Evolutionary conservation across 2,113 vertebrate genomes (phyloP).

Genomic region (Willisornis vidua): DNA sequence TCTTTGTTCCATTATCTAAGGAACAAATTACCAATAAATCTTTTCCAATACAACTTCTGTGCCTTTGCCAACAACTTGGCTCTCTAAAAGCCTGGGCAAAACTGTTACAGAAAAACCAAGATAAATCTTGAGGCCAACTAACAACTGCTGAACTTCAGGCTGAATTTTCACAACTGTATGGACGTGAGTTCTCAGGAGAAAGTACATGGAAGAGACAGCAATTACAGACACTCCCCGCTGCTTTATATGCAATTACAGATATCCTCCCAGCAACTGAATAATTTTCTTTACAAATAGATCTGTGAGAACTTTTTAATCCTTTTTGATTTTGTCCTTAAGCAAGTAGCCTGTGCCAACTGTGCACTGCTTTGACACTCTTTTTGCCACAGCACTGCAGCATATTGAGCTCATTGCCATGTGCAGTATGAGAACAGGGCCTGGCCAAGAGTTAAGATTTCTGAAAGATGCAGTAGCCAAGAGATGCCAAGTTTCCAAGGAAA

Average conservation of each 20-base stretch:
- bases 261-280: neutral
- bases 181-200: neutral
- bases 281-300: conserved; percentile 8
- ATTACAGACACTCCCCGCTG: neutral
- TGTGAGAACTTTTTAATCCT: neutral
- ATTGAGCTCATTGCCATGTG: accelerated
- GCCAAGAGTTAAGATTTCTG: neutral
- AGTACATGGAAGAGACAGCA: neutral
- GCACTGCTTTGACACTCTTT: neutral
- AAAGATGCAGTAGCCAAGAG: neutral
- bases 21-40: neutral
- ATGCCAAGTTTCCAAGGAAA: neutral
- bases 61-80: neutral
- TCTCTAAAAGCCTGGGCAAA: neutral
- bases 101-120: neutral
- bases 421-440: neutral
- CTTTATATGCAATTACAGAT: neutral
- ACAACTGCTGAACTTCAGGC: neutral
- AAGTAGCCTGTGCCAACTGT: neutral
- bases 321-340: neutral
- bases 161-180: neutral
- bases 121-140: neutral
- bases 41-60: neutral
- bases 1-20: neutral
- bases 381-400: neutral